Percentiles rank a stretch among this genome's conserved stretches.
Conservation (phyloP, 2,113 vertebrate species). For the Crotophaga sulcirostris region DNA sequence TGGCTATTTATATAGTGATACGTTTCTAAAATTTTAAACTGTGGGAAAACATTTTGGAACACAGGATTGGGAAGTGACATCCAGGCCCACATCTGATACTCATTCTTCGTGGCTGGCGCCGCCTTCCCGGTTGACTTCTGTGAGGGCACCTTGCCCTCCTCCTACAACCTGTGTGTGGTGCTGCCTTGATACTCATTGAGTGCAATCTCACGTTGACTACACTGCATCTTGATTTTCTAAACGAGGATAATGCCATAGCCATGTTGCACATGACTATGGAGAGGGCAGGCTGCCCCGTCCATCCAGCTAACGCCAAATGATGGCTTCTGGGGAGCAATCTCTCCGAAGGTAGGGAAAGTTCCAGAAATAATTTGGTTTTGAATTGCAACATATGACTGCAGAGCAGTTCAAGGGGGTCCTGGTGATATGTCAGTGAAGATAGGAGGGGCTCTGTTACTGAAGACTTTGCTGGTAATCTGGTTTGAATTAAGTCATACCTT, state of each 20-base stretch:
- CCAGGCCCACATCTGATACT: neutral
- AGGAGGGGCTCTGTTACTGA: neutral
- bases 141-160: too few relatives aligned
- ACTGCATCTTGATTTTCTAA: neutral
- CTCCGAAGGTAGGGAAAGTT: neutral
- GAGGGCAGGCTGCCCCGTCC: neutral
- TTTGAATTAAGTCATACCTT: neutral
- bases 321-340: neutral
- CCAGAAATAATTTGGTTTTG: neutral
- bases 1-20: neutral
- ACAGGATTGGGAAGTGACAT: neutral
- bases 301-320: neutral
- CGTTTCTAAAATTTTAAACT: neutral
- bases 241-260: neutral
- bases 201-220: neutral
- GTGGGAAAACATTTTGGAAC: neutral
- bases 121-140: too few relatives aligned
- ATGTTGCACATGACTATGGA: neutral
- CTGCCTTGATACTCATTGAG: too few relatives aligned
- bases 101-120: too few relatives aligned
- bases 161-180: too few relatives aligned
- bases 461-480: neutral
- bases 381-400: neutral
- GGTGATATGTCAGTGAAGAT: neutral
- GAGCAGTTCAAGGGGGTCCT: neutral